Evolutionary conservation across 2,888 invertebrate species (phyloP).

Genomic region (Eilema caniola): DNA sequence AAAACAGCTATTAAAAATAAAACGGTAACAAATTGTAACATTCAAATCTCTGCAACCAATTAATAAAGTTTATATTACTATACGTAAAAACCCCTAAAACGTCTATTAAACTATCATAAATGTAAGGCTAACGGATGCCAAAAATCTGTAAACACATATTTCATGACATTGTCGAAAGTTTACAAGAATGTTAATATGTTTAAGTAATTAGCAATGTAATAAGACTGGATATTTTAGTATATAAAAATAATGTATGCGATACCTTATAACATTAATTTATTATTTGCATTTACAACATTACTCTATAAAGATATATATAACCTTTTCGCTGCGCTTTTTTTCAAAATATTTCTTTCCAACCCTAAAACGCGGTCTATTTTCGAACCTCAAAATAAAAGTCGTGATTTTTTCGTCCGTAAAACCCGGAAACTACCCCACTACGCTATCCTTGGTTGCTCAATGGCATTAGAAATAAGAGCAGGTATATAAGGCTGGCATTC

Average conservation of each 20-base stretch:
- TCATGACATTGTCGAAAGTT: too few relatives aligned
- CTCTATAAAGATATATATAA: neutral
- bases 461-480: conserved; percentile 60
- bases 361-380: neutral
- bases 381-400: neutral
- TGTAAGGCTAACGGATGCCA: neutral
- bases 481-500: conserved; percentile 59
- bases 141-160: neutral
- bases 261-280: neutral
- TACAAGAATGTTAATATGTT: neutral
- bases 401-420: conserved; percentile 21
- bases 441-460: conserved; percentile 53
- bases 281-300: neutral
- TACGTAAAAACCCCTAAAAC: too few relatives aligned
- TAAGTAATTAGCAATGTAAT: neutral
- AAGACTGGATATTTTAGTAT: neutral
- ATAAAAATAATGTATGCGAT: neutral
- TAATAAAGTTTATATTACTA: too few relatives aligned
- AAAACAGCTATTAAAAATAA: too few relatives aligned
- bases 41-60: too few relatives aligned
- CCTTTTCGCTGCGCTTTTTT: neutral
- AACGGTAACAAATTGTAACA: too few relatives aligned
- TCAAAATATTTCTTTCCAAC: neutral
- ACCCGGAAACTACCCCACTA: conserved; percentile 58
- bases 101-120: neutral